Conservation (phyloP, 2,113 vertebrate genomes). For the Tapirus terrestris region DNA sequence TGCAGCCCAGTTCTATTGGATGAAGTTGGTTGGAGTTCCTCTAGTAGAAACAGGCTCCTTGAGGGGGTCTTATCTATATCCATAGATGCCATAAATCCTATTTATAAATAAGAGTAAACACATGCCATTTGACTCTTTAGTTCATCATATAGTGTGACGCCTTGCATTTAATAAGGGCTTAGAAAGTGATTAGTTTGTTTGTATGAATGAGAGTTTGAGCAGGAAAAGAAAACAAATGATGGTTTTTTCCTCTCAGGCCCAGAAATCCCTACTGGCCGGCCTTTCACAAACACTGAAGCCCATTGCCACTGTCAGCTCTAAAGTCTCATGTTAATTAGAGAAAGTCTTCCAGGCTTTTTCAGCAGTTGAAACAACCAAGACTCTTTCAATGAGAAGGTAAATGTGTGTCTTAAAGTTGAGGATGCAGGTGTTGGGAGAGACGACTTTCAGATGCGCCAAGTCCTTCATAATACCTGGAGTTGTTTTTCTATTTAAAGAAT, state of each 20-base stretch:
- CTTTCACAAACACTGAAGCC: background rate
- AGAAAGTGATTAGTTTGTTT: background rate
- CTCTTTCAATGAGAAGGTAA: background rate
- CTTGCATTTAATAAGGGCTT: background rate
- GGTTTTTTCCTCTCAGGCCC: background rate
- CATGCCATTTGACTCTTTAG: background rate
- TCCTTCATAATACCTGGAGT: background rate
- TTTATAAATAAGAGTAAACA: background rate
- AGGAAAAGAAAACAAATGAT: background rate
- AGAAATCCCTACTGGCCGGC: background rate
- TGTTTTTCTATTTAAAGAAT: background rate
- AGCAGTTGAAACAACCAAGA: background rate
- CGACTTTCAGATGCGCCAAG: background rate
- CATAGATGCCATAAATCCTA: background rate
- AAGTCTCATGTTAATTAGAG: background rate
- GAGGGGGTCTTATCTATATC: background rate
- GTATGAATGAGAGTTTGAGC: background rate
- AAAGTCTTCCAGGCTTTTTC: background rate
- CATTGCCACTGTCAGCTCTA: rapidly evolving
- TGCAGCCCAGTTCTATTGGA: background rate
- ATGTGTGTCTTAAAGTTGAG: background rate
- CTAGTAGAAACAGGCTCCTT: background rate
- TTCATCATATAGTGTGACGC: no score
- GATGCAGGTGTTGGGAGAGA: background rate
- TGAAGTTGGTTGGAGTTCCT: background rate